phyloP scores from a whole-genome alignment of 2,113 vertebrate species.

The Poeciliopsis turrubarensis region DNA sequence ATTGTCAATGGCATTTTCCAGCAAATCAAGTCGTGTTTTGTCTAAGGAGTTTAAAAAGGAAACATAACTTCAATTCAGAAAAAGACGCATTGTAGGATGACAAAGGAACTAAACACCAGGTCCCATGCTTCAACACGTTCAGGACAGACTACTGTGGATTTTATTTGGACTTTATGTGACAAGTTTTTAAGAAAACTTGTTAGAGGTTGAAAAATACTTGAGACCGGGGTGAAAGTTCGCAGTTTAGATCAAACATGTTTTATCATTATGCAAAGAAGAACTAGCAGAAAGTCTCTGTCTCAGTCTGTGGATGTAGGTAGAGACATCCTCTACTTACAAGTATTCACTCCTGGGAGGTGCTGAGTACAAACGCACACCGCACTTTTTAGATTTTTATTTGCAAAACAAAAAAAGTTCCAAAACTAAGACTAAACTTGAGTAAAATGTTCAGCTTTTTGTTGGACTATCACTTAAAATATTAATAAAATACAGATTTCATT shows the following conservation, averaged over 20 bases:
- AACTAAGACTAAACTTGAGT: background rate
- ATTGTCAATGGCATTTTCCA: constrained; percentile 42
- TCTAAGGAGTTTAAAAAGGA: constrained; percentile 20
- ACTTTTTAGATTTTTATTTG: background rate
- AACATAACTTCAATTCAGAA: constrained; percentile 28
- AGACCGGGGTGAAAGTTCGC: background rate
- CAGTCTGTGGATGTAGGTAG: background rate
- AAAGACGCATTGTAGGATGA: constrained; percentile 1
- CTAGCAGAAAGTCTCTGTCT: background rate
- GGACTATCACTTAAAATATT: background rate
- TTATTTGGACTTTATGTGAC: too few species aligned
- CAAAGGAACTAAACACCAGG: background rate
- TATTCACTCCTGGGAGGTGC: too few species aligned
- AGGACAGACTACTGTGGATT: too few species aligned
- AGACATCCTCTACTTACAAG: background rate
- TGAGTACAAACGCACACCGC: background rate
- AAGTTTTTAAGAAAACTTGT: too few species aligned
- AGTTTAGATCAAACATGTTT: background rate
- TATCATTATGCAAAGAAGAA: background rate
- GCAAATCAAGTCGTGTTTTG: constrained; percentile 49
- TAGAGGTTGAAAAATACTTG: background rate
- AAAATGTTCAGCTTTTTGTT: background rate
- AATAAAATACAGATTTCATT: background rate
- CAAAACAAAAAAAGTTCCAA: background rate
- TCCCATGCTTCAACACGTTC: too few species aligned